phyloP scores from a whole-genome alignment of 2,797 vertebrate genomes.

The Lemur catta region DNA sequence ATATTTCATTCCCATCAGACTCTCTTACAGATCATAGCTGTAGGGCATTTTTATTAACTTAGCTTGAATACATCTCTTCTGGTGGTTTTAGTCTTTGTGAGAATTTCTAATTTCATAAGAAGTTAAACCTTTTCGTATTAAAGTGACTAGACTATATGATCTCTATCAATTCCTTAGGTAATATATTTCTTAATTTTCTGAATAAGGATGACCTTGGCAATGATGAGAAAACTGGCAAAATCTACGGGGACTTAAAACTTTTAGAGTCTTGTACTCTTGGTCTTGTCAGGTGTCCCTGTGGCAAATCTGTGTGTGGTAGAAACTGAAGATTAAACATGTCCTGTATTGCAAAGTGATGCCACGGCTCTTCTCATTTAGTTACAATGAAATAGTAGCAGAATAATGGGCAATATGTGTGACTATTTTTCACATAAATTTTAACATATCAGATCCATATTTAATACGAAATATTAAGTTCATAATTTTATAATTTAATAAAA shows the following conservation, averaged over 20 bases:
- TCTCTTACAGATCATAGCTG: conserved; percentile 53
- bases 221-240: conserved; percentile 36
- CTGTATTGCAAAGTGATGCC: not conserved
- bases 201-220: conserved; percentile 65
- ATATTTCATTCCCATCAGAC: conserved; percentile 49
- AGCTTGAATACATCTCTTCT: conserved; percentile 45
- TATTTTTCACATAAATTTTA: not conserved
- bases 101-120: conserved; percentile 68
- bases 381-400: not conserved
- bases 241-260: conserved; percentile 32
- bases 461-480: not conserved
- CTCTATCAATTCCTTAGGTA: conserved; percentile 46
- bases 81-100: conserved; percentile 65
- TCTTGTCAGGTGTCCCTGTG: not conserved
- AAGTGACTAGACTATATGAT: conserved; percentile 45
- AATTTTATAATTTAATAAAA: not conserved
- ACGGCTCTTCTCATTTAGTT: not conserved
- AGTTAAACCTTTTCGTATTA: conserved; percentile 65
- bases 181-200: conserved; percentile 50
- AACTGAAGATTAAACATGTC: conserved; percentile 22
- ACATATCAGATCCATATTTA: not conserved
- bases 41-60: conserved; percentile 68
- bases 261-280: conserved; percentile 5
- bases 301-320: not conserved
- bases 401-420: not conserved